Evolutionary conservation across 2,888 invertebrate genomes (phyloP).

Genomic region (Drosophila tanythrix): DNA sequence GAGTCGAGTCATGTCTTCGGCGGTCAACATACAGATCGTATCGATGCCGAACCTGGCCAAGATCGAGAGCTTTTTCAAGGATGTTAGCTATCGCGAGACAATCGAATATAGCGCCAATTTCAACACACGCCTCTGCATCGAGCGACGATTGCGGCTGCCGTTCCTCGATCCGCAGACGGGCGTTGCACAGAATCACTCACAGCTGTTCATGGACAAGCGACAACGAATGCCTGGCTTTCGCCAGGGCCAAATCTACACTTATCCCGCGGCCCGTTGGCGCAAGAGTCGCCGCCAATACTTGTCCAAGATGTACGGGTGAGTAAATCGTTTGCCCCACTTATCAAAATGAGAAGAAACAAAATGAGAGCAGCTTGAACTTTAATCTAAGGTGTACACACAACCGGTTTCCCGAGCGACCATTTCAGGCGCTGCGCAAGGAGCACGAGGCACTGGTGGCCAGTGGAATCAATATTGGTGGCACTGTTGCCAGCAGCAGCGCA

Average conservation of each 20-base stretch:
- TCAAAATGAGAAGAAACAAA: not conserved
- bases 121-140: constrained; percentile 95
- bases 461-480: constrained; percentile 44
- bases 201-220: constrained; percentile 93
- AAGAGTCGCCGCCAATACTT: constrained; percentile 95
- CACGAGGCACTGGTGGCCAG: constrained; percentile 80
- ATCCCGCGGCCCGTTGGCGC: constrained; percentile 96
- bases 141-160: constrained; percentile 95
- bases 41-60: constrained; percentile 89
- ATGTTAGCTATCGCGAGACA: constrained; percentile 95
- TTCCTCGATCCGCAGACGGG: constrained; percentile 99
- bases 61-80: constrained; percentile 93
- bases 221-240: constrained; percentile 95
- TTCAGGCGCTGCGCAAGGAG: constrained; percentile 83
- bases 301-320: constrained; percentile 84
- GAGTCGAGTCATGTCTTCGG: constrained; percentile 85
- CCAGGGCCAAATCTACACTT: constrained; percentile 96
- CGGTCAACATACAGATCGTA: constrained; percentile 88
- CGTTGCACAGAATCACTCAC: constrained; percentile 97
- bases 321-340: constrained; percentile 2
- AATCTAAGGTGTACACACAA: constrained; percentile 31
- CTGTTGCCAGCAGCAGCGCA: constrained; percentile 16
- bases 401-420: constrained; percentile 84
- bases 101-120: constrained; percentile 97
- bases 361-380: constrained; percentile 2